A percentile compares a stretch with the other conserved stretches of the same genome.
Conservation (phyloP, 1,140 invertebrate genomes). For the Sycobia sp. region DNA sequence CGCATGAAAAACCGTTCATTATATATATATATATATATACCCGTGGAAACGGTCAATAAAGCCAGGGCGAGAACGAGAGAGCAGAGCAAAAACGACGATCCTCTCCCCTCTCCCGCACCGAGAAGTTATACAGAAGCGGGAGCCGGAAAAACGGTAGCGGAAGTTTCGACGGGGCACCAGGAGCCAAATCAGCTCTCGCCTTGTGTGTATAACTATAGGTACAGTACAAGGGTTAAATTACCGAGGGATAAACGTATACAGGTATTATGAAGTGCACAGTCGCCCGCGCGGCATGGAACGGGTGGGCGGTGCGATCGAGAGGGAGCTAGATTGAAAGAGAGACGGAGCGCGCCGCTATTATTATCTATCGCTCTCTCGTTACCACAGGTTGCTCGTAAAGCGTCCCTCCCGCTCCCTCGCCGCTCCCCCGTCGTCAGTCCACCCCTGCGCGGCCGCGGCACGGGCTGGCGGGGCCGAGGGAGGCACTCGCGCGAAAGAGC, state of each 20-base stretch:
- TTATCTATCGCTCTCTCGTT: slow-evolving; percentile 65
- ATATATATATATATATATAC: too few species aligned
- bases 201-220: too few species aligned
- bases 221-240: too few species aligned
- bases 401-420: slow-evolving; percentile 35
- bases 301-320: slow-evolving; percentile 25
- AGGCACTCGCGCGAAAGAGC: slow-evolving; percentile 41
- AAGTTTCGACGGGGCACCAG: slow-evolving; percentile 15
- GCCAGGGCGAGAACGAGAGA: slow-evolving; percentile 27
- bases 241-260: too few species aligned
- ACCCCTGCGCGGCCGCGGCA: slow-evolving; percentile 39
- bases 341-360: slow-evolving; percentile 52
- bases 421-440: too few species aligned
- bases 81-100: slow-evolving; percentile 39
- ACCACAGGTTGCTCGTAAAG: slow-evolving; percentile 65
- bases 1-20: too few species aligned
- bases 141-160: slow-evolving; percentile 7
- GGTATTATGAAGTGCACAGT: too few species aligned
- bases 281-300: slow-evolving; percentile 39
- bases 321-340: slow-evolving; percentile 43
- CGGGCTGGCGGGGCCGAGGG: slow-evolving; percentile 51
- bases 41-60: too few species aligned
- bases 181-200: too few species aligned
- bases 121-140: slow-evolving; percentile 1
- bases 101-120: too few species aligned